These are phyloP conservation scores for Drosophila mayaguana DNA, from an alignment of 2,888 invertebrate species.

Conservation along the genomic window DNA sequence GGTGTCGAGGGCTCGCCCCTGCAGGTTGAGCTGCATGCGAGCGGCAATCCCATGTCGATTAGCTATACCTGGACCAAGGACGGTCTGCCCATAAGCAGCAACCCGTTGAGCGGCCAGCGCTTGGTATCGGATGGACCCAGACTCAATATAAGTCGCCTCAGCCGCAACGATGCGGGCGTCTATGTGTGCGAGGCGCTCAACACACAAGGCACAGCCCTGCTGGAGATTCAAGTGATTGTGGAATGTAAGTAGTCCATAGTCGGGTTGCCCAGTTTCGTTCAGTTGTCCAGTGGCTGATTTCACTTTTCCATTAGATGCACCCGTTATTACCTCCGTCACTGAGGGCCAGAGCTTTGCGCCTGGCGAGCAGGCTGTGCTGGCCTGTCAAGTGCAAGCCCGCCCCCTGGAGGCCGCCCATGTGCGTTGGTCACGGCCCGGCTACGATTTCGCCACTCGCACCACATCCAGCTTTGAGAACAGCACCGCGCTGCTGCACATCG, in stretches of 20 bases:
- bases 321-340: slow-evolving; percentile 78
- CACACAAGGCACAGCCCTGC: slow-evolving; percentile 81
- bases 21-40: slow-evolving; percentile 81
- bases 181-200: slow-evolving; percentile 83
- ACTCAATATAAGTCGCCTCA: slow-evolving; percentile 80
- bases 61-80: slow-evolving; percentile 84
- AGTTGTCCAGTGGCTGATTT: neutral
- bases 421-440: slow-evolving; percentile 81
- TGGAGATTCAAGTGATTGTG: slow-evolving; percentile 81
- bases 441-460: slow-evolving; percentile 80
- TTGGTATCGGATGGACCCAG: slow-evolving; percentile 82
- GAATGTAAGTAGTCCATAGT: slow-evolving; percentile 78
- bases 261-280: neutral
- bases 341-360: slow-evolving; percentile 80
- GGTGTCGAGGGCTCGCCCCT: slow-evolving; percentile 82
- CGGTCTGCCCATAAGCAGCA: slow-evolving; percentile 82
- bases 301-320: slow-evolving; percentile 70
- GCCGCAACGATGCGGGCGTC: slow-evolving; percentile 82
- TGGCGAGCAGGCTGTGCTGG: slow-evolving; percentile 81
- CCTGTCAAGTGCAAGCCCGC: slow-evolving; percentile 80
- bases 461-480: slow-evolving; percentile 77
- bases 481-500: slow-evolving; percentile 80
- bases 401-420: slow-evolving; percentile 81
- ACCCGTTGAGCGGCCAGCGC: slow-evolving; percentile 73
- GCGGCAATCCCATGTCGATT: slow-evolving; percentile 83